These are phyloP conservation scores for Coregonus ussuriensis DNA, from an alignment of 2,797 vertebrate species.

Conservation along the genomic window DNA sequence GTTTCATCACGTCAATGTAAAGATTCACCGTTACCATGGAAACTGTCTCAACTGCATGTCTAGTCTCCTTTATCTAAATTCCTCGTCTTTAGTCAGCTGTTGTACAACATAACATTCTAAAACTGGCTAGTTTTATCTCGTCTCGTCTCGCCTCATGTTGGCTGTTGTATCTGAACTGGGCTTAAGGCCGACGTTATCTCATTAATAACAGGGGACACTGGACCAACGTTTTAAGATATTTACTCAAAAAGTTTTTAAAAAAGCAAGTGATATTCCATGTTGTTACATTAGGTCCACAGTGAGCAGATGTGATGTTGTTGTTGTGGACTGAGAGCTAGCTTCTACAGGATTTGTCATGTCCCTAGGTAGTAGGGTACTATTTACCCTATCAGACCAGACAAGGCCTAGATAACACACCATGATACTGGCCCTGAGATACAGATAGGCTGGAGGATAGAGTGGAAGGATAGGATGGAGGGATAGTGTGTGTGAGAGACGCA, in stretches of 20 bases:
- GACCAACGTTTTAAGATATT: background rate
- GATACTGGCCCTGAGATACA: background rate
- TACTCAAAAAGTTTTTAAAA: background rate
- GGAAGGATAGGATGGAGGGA: too few relatives aligned
- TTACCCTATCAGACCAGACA: background rate
- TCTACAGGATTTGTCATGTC: background rate
- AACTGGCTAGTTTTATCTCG: too few relatives aligned
- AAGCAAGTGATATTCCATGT: background rate
- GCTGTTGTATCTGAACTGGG: too few relatives aligned
- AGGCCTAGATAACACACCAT: background rate
- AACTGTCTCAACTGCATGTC: too few relatives aligned
- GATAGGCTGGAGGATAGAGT: background rate
- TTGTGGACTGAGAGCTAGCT: background rate
- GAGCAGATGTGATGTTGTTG: background rate
- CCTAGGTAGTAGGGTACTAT: background rate
- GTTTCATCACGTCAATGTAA: too few relatives aligned
- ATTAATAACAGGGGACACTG: background rate
- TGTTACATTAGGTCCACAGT: background rate
- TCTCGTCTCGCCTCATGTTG: too few relatives aligned
- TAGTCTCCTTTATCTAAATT: background rate
- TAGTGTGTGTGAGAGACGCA: too few relatives aligned
- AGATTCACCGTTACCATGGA: too few relatives aligned
- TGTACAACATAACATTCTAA: too few relatives aligned
- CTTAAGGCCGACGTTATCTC: too few relatives aligned
- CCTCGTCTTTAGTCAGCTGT: background rate